Percentiles rank a stretch among this genome's conserved stretches.
Evolutionary conservation across 1,140 invertebrate species (phyloP).

Genomic region (Papilio xuthus): DNA sequence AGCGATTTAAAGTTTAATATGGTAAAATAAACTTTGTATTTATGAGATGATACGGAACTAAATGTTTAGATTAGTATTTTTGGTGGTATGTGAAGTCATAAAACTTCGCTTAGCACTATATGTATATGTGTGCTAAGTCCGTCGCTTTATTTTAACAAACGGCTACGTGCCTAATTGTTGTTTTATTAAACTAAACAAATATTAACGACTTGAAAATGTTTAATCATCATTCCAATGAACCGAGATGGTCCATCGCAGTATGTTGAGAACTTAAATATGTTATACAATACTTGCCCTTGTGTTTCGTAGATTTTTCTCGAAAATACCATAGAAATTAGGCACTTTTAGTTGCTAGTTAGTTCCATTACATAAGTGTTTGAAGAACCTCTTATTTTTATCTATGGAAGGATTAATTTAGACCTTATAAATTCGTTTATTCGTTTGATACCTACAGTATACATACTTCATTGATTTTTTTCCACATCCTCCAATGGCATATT

Average conservation of each 20-base stretch:
- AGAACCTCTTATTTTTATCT: too few species aligned
- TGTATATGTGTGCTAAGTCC: background rate
- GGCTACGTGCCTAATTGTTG: slow-evolving; percentile 6
- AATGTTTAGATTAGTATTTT: slow-evolving; percentile 2
- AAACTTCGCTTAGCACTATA: background rate
- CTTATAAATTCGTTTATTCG: too few species aligned
- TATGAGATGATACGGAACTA: background rate
- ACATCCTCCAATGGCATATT: too few species aligned
- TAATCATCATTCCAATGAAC: background rate
- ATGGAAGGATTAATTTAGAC: too few species aligned
- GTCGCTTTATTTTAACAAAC: slow-evolving; percentile 7
- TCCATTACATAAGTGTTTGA: too few species aligned
- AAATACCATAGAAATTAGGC: background rate
- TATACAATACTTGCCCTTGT: background rate
- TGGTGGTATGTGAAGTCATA: slow-evolving; percentile 4
- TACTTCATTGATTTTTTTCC: too few species aligned
- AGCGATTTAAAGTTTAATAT: too few species aligned
- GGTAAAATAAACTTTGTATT: too few species aligned
- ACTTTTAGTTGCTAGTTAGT: too few species aligned
- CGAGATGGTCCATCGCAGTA: background rate
- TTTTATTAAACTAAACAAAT: slow-evolving; percentile 10
- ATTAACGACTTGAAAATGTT: slow-evolving; percentile 4
- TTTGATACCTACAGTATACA: too few species aligned
- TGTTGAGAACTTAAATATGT: background rate
- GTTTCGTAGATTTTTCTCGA: background rate